Evolutionary conservation across 1,140 invertebrate species (phyloP).

Genomic region (Trachelipus rathkii): DNA sequence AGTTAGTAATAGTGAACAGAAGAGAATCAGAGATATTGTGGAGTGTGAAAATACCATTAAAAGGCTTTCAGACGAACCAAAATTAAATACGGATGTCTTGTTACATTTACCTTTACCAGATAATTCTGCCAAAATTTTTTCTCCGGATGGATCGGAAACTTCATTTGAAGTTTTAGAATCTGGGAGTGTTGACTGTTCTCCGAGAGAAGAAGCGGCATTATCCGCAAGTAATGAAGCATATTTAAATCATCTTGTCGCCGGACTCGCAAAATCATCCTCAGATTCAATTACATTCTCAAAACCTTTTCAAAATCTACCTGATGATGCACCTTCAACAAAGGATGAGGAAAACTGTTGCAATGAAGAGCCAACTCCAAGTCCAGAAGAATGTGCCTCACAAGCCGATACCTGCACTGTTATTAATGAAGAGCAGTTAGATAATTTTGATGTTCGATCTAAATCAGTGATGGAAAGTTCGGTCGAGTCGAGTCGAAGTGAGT

Average conservation of each 20-base stretch:
- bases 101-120: not conserved
- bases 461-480: conserved; percentile 25
- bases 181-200: conserved; percentile 30
- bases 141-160: conserved; percentile 38
- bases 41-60: not conserved
- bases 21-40: not conserved
- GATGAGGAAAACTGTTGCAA: not conserved
- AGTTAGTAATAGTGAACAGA: not conserved
- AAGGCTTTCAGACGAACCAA: not conserved
- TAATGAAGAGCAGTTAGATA: not conserved
- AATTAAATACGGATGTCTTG: not conserved
- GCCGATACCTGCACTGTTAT: not conserved
- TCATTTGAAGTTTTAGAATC: conserved; percentile 44
- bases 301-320: not conserved
- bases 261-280: not conserved
- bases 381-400: not conserved
- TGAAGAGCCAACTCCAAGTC: not conserved
- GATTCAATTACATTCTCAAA: not conserved
- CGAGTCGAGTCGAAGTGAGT: conserved; percentile 12
- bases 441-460: not conserved
- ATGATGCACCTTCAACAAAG: not conserved
- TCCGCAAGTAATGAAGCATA: not conserved
- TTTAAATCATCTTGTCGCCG: not conserved
- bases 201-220: not conserved
- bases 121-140: conserved; percentile 16